Evolutionary conservation across 2,797 vertebrate species (phyloP).

Genomic region (Schizopygopsis pylzovi): DNA sequence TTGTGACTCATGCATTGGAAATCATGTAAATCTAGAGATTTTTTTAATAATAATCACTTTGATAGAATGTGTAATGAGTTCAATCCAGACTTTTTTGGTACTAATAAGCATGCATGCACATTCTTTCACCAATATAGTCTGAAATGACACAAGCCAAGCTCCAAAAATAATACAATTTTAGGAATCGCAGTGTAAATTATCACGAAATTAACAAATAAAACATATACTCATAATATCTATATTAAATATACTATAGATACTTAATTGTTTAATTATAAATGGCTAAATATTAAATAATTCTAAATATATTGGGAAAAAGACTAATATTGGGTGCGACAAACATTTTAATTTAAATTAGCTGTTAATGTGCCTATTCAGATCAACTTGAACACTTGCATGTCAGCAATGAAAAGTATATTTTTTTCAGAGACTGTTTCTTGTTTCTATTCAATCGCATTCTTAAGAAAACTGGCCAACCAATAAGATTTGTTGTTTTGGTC

Average conservation of each 20-base stretch:
- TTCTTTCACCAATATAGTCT: not conserved
- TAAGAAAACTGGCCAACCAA: not conserved
- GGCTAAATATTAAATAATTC: not conserved
- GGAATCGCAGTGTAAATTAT: not conserved
- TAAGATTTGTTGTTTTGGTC: not conserved
- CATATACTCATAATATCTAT: not conserved
- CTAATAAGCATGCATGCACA: not conserved
- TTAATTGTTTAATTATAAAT: not conserved
- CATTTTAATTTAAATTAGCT: not conserved
- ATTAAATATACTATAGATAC: not conserved
- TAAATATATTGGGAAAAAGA: not conserved
- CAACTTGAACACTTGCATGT: not conserved
- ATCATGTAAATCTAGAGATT: constrained; percentile 11
- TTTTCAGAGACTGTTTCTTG: not conserved
- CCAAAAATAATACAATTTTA: not conserved
- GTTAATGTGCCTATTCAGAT: not conserved
- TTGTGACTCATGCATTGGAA: constrained; percentile 9
- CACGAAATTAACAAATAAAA: not conserved
- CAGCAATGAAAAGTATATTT: not conserved
- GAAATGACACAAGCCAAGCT: not conserved
- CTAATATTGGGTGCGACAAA: not conserved
- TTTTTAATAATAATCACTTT: constrained; percentile 34
- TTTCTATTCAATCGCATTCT: not conserved
- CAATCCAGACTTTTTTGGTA: too few relatives aligned
- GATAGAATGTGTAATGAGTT: not conserved